Conservation (phyloP, 2,113 vertebrate species). For the Myiagra hebetior region DNA sequence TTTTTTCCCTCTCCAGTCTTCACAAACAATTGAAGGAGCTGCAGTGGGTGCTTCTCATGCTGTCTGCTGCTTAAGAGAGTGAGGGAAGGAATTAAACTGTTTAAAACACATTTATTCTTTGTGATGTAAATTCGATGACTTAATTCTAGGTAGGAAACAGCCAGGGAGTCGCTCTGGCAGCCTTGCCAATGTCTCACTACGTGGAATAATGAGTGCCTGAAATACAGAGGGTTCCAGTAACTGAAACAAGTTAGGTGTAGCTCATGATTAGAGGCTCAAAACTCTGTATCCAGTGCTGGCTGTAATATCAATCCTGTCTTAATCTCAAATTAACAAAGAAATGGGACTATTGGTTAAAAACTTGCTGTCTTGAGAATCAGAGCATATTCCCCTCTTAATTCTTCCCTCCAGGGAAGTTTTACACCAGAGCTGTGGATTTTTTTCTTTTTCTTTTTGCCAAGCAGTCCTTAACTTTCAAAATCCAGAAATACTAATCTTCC, state of each 20-base stretch:
- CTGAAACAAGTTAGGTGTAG: background rate
- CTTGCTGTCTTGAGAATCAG: background rate
- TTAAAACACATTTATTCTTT: slow-evolving; percentile 40
- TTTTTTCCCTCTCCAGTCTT: background rate
- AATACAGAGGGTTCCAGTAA: background rate
- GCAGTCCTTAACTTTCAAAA: background rate
- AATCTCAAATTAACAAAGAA: background rate
- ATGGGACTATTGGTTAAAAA: background rate
- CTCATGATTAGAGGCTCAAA: background rate
- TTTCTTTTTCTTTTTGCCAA: background rate
- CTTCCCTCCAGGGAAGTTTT: background rate
- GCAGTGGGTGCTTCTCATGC: background rate
- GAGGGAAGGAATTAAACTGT: slow-evolving; percentile 32
- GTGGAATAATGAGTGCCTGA: background rate
- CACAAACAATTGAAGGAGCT: slow-evolving; percentile 7
- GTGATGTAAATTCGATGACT: slow-evolving; percentile 40
- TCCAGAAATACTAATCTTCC: background rate
- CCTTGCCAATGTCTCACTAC: background rate
- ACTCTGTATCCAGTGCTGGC: background rate
- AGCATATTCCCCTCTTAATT: background rate
- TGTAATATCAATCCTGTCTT: background rate
- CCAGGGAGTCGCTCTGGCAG: background rate
- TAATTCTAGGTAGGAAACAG: slow-evolving; percentile 2
- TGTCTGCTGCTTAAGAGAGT: slow-evolving; percentile 2
- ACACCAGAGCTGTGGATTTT: background rate